Conservation (phyloP, 2,888 invertebrate genomes). For the Pseudoips prasinana region DNA sequence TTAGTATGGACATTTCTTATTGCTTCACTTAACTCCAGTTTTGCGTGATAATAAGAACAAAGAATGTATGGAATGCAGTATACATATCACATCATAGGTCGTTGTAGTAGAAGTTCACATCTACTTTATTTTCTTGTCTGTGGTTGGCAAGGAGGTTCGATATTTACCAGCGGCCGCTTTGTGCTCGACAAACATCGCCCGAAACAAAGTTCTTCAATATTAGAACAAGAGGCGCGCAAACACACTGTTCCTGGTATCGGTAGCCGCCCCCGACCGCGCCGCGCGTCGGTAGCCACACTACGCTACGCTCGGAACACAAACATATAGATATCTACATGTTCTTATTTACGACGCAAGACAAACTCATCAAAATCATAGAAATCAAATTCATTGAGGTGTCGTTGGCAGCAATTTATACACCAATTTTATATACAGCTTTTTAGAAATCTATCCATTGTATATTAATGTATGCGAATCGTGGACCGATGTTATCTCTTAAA, state of each 20-base stretch:
- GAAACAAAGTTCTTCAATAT: constrained; percentile 37
- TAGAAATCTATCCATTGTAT: constrained; percentile 4
- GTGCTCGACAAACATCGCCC: constrained; percentile 38
- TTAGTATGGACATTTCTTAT: too few species aligned
- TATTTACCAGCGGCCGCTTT: constrained; percentile 27
- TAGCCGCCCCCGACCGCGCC: constrained; percentile 3
- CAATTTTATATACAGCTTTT: too few species aligned
- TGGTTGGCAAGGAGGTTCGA: constrained; percentile 1
- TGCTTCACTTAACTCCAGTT: too few species aligned
- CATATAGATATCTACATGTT: constrained; percentile 5
- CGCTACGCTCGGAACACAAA: constrained; percentile 7
- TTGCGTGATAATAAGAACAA: too few species aligned
- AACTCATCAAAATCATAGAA: too few species aligned
- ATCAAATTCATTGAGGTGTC: too few species aligned
- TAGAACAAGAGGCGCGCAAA: constrained; percentile 42
- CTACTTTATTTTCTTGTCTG: background rate
- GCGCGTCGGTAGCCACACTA: constrained; percentile 2
- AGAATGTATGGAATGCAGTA: too few species aligned
- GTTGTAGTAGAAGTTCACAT: too few species aligned
- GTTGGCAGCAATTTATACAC: too few species aligned
- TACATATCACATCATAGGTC: too few species aligned
- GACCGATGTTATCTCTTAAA: constrained; percentile 23
- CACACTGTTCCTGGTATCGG: constrained; percentile 32
- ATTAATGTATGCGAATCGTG: constrained; percentile 19
- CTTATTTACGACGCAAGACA: too few species aligned